A percentile compares a stretch with the other conserved stretches of the same genome.
Evolutionary conservation across 2,888 invertebrate genomes (phyloP).

Genomic region (Galerucella pusilla): DNA sequence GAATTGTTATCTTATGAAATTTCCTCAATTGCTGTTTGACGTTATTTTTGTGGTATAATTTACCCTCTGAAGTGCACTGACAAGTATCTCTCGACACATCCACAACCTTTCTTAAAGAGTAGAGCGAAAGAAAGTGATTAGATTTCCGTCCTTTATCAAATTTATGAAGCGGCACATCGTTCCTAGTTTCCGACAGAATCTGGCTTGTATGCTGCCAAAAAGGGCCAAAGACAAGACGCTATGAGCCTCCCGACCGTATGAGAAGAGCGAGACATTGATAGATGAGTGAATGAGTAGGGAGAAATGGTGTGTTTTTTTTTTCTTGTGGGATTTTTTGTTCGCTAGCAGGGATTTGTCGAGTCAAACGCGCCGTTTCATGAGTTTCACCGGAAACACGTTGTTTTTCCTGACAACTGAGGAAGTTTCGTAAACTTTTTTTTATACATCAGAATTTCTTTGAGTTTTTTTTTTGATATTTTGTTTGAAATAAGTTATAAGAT

Average conservation of each 20-base stretch:
- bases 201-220: slow-evolving; percentile 44
- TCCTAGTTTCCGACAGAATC: slow-evolving; percentile 55
- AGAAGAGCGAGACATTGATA: slow-evolving; percentile 38
- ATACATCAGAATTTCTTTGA: not conserved
- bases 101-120: slow-evolving; percentile 38
- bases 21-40: not conserved
- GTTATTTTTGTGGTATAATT: not conserved
- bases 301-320: slow-evolving; percentile 33
- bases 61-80: slow-evolving; percentile 25
- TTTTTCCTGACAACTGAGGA: not conserved
- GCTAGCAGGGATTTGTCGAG: slow-evolving; percentile 36
- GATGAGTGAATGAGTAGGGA: slow-evolving; percentile 35
- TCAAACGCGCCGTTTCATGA: slow-evolving; percentile 22
- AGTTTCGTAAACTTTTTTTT: not conserved
- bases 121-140: slow-evolving; percentile 51
- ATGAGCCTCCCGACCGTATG: slow-evolving; percentile 31
- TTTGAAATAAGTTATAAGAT: not conserved
- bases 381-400: slow-evolving; percentile 25
- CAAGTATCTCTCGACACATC: slow-evolving; percentile 51
- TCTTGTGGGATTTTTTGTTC: slow-evolving; percentile 23
- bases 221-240: slow-evolving; percentile 37
- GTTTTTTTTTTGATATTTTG: not conserved
- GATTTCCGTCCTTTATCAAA: slow-evolving; percentile 56
- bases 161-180: slow-evolving; percentile 63
- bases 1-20: not conserved